Base-by-base conservation (phyloP, 2,113 vertebrate species). In the Mustelus asterias region DNA sequence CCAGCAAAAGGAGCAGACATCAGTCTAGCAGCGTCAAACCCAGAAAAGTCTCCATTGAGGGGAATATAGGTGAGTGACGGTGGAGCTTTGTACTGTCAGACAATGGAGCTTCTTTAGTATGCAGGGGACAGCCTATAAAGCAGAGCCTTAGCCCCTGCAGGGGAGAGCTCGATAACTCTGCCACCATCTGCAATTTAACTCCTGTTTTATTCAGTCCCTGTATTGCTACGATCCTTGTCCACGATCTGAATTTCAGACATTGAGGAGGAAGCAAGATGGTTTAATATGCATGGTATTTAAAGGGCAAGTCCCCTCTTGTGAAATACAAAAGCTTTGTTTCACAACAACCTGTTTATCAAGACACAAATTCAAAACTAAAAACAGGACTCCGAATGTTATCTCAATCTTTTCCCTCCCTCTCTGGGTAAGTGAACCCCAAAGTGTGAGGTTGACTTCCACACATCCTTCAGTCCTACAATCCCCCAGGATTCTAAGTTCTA, bases 41-140 rank as follows among this genome's bases (percentile, higher is more conserved):
- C 63, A 98, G 97, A 96, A 98, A 98, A 95, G 96, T 99, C 96
- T 98, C 99, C 0, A 96, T 99, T 11, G 99, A 99, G 96, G 99
- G 99, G 3, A 99, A 99, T 58, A 99, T 99, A 63, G 99, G 99
- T 99, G 96, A 98, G 98, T 96, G 3, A 37, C 18, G 24, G 41
- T 1, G n/a, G 0, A 63, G 24, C 33, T 24, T 16, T 37, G 33
- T 10, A 16, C 33, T 3, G 9, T 24, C 86, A 11, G 24, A 29
- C 85, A 54, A 41, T 37, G 80, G 14, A 41, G n/a, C 88, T 5
- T 41, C 26, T 76, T 33, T 10, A 76, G 33, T 29, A 76, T 2
- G 70, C 70, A 70, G 20, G 70, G 70, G 24, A 0, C 13, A 29
- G 70, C 24, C 70, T 26, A 6, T 26, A 70, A 5, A 70, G 2